Conservation (phyloP, 2,797 vertebrate species). For the Chloroceryle amazona region DNA sequence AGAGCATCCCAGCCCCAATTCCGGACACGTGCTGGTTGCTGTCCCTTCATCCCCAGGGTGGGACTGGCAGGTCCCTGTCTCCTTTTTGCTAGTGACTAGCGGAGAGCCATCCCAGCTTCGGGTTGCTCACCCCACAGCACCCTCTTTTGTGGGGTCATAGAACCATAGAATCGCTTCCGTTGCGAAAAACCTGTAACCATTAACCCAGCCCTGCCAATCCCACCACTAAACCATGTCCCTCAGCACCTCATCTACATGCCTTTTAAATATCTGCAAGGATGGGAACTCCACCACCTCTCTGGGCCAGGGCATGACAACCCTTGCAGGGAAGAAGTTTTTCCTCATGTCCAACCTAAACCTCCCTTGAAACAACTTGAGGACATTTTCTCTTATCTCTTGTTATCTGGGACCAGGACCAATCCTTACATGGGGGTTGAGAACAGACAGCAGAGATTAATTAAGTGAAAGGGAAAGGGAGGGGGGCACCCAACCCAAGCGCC, state of each 20-base stretch:
- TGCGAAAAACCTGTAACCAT: background rate
- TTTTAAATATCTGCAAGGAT: too few species aligned
- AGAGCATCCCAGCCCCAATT: accelerated
- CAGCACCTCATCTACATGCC: too few species aligned
- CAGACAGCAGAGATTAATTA: background rate
- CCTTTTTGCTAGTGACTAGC: background rate
- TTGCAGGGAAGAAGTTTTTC: too few species aligned
- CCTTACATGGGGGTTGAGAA: background rate
- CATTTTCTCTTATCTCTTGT: too few species aligned
- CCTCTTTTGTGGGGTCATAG: background rate
- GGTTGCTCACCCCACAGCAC: background rate
- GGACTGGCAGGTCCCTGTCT: background rate
- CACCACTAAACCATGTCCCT: too few species aligned
- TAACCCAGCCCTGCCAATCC: too few species aligned
- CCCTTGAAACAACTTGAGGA: too few species aligned
- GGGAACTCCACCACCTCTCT: too few species aligned
- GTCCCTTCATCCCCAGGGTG: accelerated
- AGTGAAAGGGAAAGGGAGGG: constrained; percentile 16
- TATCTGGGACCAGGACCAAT: too few species aligned
- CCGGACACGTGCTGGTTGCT: accelerated
- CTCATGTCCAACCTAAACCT: too few species aligned
- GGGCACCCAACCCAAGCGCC: background rate
- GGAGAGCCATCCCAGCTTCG: background rate
- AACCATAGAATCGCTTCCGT: background rate
- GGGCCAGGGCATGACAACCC: too few species aligned